Evolutionary conservation across 2,113 vertebrate genomes (phyloP).

Genomic region (Alethe castanea): DNA sequence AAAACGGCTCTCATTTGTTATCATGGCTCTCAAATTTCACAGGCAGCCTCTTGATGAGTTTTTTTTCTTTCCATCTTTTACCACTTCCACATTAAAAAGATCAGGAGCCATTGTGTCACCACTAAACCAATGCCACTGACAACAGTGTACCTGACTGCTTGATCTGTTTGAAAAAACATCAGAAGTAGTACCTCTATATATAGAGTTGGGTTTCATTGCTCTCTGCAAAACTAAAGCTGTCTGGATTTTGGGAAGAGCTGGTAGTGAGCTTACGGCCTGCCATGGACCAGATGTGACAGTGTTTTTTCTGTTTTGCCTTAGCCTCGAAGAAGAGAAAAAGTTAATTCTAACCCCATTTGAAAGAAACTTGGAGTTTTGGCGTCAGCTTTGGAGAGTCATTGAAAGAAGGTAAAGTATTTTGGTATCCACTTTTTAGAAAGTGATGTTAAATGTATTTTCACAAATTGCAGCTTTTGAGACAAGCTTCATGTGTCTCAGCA

Average conservation of each 20-base stretch:
- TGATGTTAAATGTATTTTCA: background rate
- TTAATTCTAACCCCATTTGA: slow-evolving; percentile 95
- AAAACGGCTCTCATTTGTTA: background rate
- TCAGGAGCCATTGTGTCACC: background rate
- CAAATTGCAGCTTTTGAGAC: background rate
- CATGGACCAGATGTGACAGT: fast-evolving
- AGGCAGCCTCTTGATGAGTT: background rate
- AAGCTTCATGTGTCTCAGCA: background rate
- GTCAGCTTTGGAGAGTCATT: slow-evolving; percentile 97
- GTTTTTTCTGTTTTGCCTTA: slow-evolving; percentile 41
- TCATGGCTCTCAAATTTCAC: background rate
- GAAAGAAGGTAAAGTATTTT: slow-evolving; percentile 85
- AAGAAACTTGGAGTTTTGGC: slow-evolving; percentile 96
- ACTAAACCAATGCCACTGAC: background rate
- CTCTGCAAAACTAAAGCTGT: background rate
- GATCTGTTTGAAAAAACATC: background rate
- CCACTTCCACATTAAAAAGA: background rate
- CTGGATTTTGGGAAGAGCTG: background rate
- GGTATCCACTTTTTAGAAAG: background rate
- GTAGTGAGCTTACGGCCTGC: background rate
- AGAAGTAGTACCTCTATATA: background rate
- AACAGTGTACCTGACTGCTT: background rate
- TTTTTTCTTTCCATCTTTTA: background rate
- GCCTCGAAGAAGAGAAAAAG: slow-evolving; percentile 93
- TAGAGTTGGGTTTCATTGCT: background rate